Percentiles rank a stretch among this genome's conserved stretches.
phyloP scores from a whole-genome alignment of 2,888 invertebrate genomes.

The Malthinus flaveolus region DNA sequence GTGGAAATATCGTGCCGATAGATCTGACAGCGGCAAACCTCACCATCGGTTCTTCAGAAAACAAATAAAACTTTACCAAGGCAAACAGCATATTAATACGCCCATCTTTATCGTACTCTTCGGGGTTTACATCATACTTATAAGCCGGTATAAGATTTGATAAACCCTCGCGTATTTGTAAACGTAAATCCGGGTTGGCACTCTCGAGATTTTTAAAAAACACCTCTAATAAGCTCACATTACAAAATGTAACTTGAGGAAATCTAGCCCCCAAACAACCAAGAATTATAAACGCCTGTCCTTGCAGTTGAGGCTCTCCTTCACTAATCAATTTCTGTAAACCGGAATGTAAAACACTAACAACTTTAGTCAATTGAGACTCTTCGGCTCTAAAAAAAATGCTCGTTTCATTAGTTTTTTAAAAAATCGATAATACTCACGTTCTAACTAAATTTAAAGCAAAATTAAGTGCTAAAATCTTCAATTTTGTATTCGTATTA shows the following conservation, averaged over 20 bases:
- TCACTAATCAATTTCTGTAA: slow-evolving; percentile 72
- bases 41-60: slow-evolving; percentile 76
- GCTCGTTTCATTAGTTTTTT: not conserved
- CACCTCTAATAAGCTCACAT: slow-evolving; percentile 62
- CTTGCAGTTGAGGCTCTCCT: slow-evolving; percentile 63
- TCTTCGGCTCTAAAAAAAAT: slow-evolving; percentile 61
- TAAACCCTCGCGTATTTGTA: slow-evolving; percentile 52
- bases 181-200: slow-evolving; percentile 50
- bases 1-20: slow-evolving; percentile 79
- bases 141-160: slow-evolving; percentile 49
- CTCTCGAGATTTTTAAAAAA: slow-evolving; percentile 58
- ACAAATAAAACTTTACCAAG: slow-evolving; percentile 73
- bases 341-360: slow-evolving; percentile 73
- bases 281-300: slow-evolving; percentile 75
- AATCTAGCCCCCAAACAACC: slow-evolving; percentile 68
- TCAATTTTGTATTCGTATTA: slow-evolving; percentile 81
- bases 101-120: slow-evolving; percentile 49
- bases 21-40: slow-evolving; percentile 84
- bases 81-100: slow-evolving; percentile 54
- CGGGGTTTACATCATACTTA: slow-evolving; percentile 46
- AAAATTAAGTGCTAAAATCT: slow-evolving; percentile 80
- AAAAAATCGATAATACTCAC: slow-evolving; percentile 58
- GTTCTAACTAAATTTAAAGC: slow-evolving; percentile 78
- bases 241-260: slow-evolving; percentile 67
- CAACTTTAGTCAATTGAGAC: slow-evolving; percentile 65